A percentile compares a stretch with the other conserved stretches of the same genome.
These are phyloP conservation scores for Crossocerus cetratus DNA, from an alignment of 2,888 invertebrate genomes.

Conservation along the genomic window DNA sequence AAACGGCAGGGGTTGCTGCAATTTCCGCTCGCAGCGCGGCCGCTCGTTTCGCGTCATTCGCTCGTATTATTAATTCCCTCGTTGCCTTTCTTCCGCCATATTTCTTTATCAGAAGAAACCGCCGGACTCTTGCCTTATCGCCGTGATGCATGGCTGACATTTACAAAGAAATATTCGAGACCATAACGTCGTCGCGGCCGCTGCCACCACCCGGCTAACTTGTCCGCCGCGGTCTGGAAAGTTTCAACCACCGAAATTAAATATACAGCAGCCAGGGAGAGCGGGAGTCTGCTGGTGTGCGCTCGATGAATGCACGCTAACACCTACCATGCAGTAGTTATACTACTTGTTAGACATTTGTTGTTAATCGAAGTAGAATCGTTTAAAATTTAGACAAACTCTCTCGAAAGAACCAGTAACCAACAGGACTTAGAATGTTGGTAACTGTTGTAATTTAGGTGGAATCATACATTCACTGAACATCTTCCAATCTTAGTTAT, in stretches of 20 bases:
- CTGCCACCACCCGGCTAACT: neutral
- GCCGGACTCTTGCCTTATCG: slow-evolving; percentile 13
- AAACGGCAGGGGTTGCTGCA: slow-evolving; percentile 40
- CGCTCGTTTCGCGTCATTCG: slow-evolving; percentile 20
- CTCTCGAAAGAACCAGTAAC: no score
- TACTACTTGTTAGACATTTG: no score
- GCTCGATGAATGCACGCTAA: neutral
- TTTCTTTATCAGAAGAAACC: slow-evolving; percentile 24
- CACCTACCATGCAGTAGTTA: no score
- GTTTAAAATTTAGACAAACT: no score
- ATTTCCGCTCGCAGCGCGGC: slow-evolving; percentile 31
- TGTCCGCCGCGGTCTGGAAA: slow-evolving; percentile 4
- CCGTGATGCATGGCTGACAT: slow-evolving; percentile 14
- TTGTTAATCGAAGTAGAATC: no score
- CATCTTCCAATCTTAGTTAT: no score
- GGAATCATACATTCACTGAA: no score
- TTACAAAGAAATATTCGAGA: slow-evolving; percentile 18
- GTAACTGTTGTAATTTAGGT: no score
- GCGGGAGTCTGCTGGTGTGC: neutral
- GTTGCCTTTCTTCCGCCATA: slow-evolving; percentile 6
- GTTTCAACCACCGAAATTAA: slow-evolving; percentile 4
- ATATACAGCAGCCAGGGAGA: neutral
- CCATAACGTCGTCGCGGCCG: slow-evolving; percentile 1
- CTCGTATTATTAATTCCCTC: slow-evolving; percentile 42
- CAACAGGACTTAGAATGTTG: no score